Base-by-base conservation (phyloP, 2,888 invertebrate species). In the Caenorhabditis angaria region DNA sequence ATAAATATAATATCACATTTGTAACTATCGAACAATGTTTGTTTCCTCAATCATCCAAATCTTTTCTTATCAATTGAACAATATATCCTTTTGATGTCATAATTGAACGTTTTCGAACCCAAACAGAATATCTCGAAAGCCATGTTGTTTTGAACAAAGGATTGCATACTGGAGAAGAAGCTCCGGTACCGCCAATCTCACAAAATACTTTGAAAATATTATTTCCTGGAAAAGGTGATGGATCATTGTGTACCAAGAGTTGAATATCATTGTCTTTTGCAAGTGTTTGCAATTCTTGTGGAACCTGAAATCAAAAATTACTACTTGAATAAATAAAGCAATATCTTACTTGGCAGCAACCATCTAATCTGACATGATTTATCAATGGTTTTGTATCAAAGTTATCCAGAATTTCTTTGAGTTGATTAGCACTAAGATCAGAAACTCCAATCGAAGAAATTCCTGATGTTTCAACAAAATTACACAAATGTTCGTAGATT, bases 241-340 rank as follows among this genome's bases (percentile, higher is more conserved):
- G 94, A 89, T 99, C 97, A 85, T 93, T 94, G 88, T 99, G 97
- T 0, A 97, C 97, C 27, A 97, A 90, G 48, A 99, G 90, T 88
- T 95, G 95, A 72, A 99, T 65, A 85, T 94, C 94, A 84, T 95
- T 92, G 78, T 93, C 92, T 83, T 93, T 93, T 74, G 97, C 94
- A 89, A 94, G 97, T 77, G 92, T 91, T 88, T 94, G 93, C 78
- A 97, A 90, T 1, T 93, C 92, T 1, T 94, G 93, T 25, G 97
- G 96, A 63, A 97, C 82, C 82, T 84, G 59, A 56, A 67, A 56
- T n/a, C n/a, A n/a, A n/a, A n/a, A n/a, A n/a, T n/a, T n/a, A n/a
- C n/a, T n/a, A n/a, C n/a, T n/a, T n/a, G n/a, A n/a, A n/a, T n/a
- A n/a, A n/a, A n/a, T n/a, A n/a, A n/a, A n/a, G n/a, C n/a, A n/a